phyloP scores from a whole-genome alignment of 2,888 invertebrate species.

The Rutpela maculata region DNA sequence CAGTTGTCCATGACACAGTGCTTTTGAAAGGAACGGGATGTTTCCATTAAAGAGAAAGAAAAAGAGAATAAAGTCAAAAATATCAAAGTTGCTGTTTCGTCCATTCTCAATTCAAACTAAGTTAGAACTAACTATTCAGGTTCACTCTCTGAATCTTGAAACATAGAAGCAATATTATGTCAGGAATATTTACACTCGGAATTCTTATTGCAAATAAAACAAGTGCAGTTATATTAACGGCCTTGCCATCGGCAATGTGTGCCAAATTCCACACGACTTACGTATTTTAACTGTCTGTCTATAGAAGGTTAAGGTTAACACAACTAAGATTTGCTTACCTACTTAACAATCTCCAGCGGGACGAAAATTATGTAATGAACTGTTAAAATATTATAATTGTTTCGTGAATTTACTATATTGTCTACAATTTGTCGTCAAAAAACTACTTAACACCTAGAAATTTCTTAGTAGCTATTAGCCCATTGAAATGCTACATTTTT shows the following conservation, averaged over 20 bases:
- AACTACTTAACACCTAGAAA: not conserved
- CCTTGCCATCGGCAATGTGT: constrained; percentile 28
- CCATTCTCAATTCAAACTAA: not conserved
- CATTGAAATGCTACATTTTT: no score
- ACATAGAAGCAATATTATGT: not conserved
- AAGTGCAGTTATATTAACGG: constrained; percentile 1
- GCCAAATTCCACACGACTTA: constrained; percentile 23
- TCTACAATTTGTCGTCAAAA: not conserved
- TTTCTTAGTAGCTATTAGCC: no score
- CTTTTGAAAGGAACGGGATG: no score
- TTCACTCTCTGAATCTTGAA: no score
- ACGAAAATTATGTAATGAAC: constrained; percentile 13
- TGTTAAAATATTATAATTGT: not conserved
- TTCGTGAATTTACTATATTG: not conserved
- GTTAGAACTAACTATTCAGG: not conserved
- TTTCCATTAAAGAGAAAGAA: no score
- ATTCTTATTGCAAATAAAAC: not conserved
- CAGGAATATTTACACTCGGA: not conserved
- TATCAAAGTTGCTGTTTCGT: no score
- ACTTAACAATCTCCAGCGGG: not conserved
- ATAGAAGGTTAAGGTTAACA: constrained; percentile 34
- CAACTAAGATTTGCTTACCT: not conserved
- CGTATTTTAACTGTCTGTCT: not conserved
- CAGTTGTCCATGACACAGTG: no score
- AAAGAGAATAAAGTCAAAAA: no score